Evolutionary conservation across 2,797 vertebrate genomes (phyloP).

Genomic region (Oceanodroma leucorhoa): DNA sequence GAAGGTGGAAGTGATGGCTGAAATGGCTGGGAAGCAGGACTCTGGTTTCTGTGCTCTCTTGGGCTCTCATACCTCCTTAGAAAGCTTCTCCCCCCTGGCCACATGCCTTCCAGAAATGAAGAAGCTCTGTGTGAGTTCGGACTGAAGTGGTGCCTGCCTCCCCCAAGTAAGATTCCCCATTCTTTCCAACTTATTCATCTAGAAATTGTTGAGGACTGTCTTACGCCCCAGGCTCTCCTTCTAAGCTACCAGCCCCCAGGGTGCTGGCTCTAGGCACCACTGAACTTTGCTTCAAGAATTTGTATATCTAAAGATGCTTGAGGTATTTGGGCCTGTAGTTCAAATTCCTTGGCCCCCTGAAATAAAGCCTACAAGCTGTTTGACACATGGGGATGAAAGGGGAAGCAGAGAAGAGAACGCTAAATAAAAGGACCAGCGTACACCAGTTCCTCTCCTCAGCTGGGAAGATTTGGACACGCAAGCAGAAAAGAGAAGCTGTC

Average conservation of each 20-base stretch:
- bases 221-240: background rate
- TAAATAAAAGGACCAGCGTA: conserved; percentile 4
- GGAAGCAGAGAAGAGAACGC: background rate
- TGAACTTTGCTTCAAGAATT: background rate
- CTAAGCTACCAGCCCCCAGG: background rate
- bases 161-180: background rate
- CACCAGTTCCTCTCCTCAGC: conserved; percentile 30
- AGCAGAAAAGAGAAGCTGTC: conserved; percentile 38
- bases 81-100: background rate
- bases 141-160: background rate
- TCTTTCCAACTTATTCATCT: background rate
- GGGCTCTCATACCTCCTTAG: background rate
- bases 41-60: background rate
- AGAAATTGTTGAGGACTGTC: background rate
- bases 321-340: background rate
- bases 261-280: background rate
- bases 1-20: background rate
- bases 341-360: conserved; percentile 7
- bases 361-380: conserved; percentile 46
- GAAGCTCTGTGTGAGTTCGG: background rate
- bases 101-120: background rate
- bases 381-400: conserved; percentile 55
- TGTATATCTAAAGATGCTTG: background rate
- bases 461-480: conserved; percentile 49
- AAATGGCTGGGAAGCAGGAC: background rate